Conservation (phyloP, 2,888 invertebrate species). For the Nipponacmea schrenckii region DNA sequence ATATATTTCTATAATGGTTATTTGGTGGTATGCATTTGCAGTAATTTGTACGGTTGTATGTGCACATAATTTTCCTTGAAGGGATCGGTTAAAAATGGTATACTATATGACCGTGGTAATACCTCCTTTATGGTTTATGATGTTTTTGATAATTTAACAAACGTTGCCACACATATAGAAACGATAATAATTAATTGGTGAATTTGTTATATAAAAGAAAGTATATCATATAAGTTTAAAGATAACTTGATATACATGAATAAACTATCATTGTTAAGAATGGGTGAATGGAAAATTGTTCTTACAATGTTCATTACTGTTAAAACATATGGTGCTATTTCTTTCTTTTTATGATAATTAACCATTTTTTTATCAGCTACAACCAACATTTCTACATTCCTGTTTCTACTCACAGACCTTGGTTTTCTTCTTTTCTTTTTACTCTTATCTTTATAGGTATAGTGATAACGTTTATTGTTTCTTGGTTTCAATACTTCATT, state of each 20-base stretch:
- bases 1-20: slow-evolving; percentile 2
- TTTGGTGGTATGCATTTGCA: not conserved
- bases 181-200: too few species aligned
- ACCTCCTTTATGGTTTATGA: not conserved
- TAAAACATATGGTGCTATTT: slow-evolving; percentile 79
- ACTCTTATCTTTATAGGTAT: not conserved
- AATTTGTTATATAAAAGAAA: too few species aligned
- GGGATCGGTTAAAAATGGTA: not conserved
- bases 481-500: slow-evolving; percentile 33
- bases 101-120: not conserved
- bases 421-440: slow-evolving; percentile 17
- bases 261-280: not conserved
- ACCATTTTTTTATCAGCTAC: slow-evolving; percentile 63
- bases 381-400: slow-evolving; percentile 63
- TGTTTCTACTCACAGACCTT: slow-evolving; percentile 41
- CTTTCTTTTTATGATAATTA: slow-evolving; percentile 70
- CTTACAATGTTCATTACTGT: slow-evolving; percentile 92
- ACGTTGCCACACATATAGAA: too few species aligned
- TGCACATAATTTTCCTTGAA: too few species aligned
- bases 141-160: too few species aligned
- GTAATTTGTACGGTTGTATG: too few species aligned
- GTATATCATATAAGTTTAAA: too few species aligned
- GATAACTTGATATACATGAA: too few species aligned
- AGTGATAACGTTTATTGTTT: not conserved
- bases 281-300: slow-evolving; percentile 18